Evolutionary conservation across 2,113 vertebrate genomes (phyloP).

Genomic region (human (Homo sapiens)): DNA sequence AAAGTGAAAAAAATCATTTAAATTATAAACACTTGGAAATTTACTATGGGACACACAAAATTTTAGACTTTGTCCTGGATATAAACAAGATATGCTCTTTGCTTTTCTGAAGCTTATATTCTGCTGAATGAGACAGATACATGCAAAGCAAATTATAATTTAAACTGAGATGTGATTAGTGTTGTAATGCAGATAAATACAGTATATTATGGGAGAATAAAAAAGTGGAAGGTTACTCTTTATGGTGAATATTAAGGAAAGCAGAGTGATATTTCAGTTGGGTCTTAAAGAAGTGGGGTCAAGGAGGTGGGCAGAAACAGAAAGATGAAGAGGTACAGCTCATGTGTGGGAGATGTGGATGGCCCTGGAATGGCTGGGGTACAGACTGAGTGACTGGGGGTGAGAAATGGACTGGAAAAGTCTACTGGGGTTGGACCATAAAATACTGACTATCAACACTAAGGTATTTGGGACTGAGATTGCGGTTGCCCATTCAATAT

Average conservation of each 20-base stretch:
- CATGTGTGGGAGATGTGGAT: not conserved
- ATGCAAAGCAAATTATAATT: not conserved
- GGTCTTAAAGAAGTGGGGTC: not conserved
- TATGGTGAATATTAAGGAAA: not conserved
- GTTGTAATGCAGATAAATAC: not conserved
- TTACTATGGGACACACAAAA: not conserved
- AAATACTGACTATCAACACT: no score
- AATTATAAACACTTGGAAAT: not conserved
- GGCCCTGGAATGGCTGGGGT: not conserved
- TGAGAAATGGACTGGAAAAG: not conserved
- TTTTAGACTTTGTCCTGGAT: not conserved
- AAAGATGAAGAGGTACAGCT: not conserved
- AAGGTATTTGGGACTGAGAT: not conserved
- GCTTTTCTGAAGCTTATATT: not conserved
- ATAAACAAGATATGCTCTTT: not conserved
- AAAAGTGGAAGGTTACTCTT: not conserved
- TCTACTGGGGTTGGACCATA: fast-evolving
- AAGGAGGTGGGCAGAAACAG: not conserved
- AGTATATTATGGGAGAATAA: not conserved
- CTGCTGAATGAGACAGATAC: not conserved
- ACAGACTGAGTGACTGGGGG: fast-evolving
- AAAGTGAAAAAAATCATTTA: not conserved
- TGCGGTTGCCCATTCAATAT: not conserved
- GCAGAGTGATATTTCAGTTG: not conserved
- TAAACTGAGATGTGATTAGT: slow-evolving; percentile 8